Evolutionary conservation across 2,797 vertebrate genomes (phyloP), one percentile per base, ranked within the genome.

Genomic region (Tauraco hartlaubi): DNA sequence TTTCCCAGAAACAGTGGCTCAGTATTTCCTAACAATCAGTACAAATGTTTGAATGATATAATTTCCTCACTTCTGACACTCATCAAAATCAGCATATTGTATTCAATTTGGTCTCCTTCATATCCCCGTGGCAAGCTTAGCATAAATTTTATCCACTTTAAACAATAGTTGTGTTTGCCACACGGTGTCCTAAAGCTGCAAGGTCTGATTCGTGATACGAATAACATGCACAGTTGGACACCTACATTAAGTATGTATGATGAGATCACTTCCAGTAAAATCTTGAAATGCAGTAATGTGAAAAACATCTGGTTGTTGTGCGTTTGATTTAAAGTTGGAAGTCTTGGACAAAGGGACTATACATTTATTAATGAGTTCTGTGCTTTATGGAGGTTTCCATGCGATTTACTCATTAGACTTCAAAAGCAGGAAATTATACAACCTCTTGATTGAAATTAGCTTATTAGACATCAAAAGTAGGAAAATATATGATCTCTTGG

Each of bases 241-340:
- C 96, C 91, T 86, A 90, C 92, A 33, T 97, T 97, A 92, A 98
- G 94, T 93, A 97, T 96, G 93, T 63, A 94, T 95, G 96, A 95
- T 98, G 98, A 98, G 98, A 97, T 98, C 98, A 98, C 97, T 98
- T 98, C 98, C 98, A 98, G 98, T 97, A 98, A 98, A 98, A 93
- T 82, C 94, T 76, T 96, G 95, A 95, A 96, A 87, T 80, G 95
- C 80, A 96, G 97, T 98, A 97, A 98, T 98, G 98, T 85, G 97
- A 97, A 98, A 98, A 98, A 96, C 98, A 98, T 98, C 98, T 98
- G 98, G 96, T 86, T 91, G 94, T 96, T 94, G 94, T 94, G 85
- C 46, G 0, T 97, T 97, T 98, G 97, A 97, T 97, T 98, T 98
- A 97, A 97, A 96, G 96, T 95, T 98, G 97, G 98, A 97, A 96